phyloP scores from a whole-genome alignment of 37 sponge, comb jelly and placozoan genomes.

The Ianthella basta region DNA sequence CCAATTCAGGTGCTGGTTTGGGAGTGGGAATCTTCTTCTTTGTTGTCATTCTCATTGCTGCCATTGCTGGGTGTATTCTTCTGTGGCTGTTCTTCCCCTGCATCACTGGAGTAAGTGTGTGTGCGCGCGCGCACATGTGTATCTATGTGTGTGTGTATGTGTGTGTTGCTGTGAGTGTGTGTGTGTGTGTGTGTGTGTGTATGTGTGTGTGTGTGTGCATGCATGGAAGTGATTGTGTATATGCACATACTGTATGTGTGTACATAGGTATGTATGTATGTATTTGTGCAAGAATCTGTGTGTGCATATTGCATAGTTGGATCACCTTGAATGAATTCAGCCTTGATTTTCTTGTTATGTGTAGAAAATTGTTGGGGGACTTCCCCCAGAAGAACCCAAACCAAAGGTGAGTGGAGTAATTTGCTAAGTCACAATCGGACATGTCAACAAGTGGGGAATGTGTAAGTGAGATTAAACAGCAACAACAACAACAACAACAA shows the following conservation, averaged over 20 bases:
- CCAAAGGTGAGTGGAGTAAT: background rate
- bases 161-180: no score
- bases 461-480: no score
- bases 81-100: slow-evolving; percentile 70
- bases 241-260: background rate
- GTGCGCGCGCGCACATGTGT: no score
- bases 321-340: no score
- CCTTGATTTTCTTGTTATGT: no score
- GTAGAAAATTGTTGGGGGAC: slow-evolving; percentile 19
- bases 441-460: no score
- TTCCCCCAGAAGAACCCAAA: slow-evolving; percentile 28
- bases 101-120: slow-evolving; percentile 52
- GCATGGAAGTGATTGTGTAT: no score
- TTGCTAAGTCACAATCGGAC: no score
- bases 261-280: background rate
- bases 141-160: no score
- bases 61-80: background rate
- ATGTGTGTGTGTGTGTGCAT: no score
- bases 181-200: no score
- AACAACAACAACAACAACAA: no score
- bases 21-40: slow-evolving; percentile 27
- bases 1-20: slow-evolving; percentile 8
- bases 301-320: background rate
- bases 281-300: background rate
- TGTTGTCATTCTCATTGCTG: background rate